Percentiles rank a stretch among this genome's conserved stretches.
phyloP scores from a whole-genome alignment of 2,797 vertebrate genomes.

The Molossus alvarezi region DNA sequence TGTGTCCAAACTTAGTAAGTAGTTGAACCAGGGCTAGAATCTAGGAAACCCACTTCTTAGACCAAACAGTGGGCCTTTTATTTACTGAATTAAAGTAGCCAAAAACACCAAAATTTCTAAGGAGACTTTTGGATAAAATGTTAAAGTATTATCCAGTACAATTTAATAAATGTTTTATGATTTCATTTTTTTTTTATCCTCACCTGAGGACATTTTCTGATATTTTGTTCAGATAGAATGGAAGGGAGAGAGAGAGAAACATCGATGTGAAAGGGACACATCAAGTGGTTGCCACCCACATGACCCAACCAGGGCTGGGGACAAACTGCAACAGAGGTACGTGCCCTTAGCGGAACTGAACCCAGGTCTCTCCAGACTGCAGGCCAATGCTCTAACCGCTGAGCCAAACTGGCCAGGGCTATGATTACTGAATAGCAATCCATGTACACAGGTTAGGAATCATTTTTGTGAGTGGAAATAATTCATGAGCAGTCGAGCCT shows the following conservation, averaged over 20 bases:
- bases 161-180: not conserved
- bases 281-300: too few relatives aligned
- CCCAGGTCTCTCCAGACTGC: too few relatives aligned
- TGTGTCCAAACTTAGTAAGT: slow-evolving; percentile 26
- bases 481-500: not conserved
- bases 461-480: not conserved
- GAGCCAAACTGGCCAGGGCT: not conserved
- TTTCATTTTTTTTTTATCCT: not conserved
- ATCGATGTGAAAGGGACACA: too few relatives aligned
- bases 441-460: not conserved
- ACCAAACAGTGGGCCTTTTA: not conserved
- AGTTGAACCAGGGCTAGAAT: slow-evolving; percentile 7
- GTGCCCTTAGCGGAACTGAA: too few relatives aligned
- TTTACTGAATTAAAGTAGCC: not conserved
- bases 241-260: too few relatives aligned
- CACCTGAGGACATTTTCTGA: too few relatives aligned
- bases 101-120: not conserved
- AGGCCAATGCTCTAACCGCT: too few relatives aligned
- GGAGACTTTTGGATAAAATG: slow-evolving; percentile 18
- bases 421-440: not conserved
- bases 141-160: not conserved
- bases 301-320: too few relatives aligned
- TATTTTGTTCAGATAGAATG: too few relatives aligned
- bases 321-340: too few relatives aligned
- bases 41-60: not conserved